phyloP scores from a whole-genome alignment of 2,113 vertebrate species.

The Poeciliopsis occidentalis region DNA sequence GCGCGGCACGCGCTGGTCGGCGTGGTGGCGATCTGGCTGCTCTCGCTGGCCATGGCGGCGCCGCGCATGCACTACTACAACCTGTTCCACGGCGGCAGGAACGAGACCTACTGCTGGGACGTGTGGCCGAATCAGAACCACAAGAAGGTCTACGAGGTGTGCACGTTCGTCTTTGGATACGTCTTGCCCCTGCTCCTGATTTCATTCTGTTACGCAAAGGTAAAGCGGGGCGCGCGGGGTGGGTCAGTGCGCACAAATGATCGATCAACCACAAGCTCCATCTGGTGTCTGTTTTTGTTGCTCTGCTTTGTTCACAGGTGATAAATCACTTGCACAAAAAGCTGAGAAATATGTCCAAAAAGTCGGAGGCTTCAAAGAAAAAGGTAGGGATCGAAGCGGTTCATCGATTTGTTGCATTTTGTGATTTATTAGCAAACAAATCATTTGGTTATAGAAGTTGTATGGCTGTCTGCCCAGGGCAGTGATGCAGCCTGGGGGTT shows the following conservation, averaged over 20 bases:
- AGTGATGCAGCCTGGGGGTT: background rate
- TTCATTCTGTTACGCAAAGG: conserved; percentile 98
- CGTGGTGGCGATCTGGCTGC: conserved; percentile 89
- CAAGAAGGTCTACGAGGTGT: conserved; percentile 91
- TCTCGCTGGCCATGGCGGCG: conserved; percentile 91
- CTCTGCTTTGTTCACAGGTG: conserved; percentile 82
- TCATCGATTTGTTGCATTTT: background rate
- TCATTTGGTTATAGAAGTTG: background rate
- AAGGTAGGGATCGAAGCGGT: conserved; percentile 83
- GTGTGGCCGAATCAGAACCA: conserved; percentile 85
- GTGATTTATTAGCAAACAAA: background rate
- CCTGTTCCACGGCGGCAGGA: conserved; percentile 81
- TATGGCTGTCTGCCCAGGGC: too few relatives aligned
- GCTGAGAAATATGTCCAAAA: conserved; percentile 95
- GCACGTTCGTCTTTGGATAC: conserved; percentile 93
- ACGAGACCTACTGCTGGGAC: conserved; percentile 96
- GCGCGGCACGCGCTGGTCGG: conserved; percentile 87
- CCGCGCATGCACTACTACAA: conserved; percentile 91
- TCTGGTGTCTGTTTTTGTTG: background rate
- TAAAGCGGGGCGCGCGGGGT: conserved; percentile 60
- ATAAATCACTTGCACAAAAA: conserved; percentile 97
- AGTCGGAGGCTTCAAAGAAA: conserved; percentile 97
- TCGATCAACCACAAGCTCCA: background rate
- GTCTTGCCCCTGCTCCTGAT: conserved; percentile 93
- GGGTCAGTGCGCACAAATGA: background rate